Percentiles rank a stretch among this genome's conserved stretches.
Conservation (phyloP, 2,797 vertebrate genomes). For the Pantherophis vulpinus region DNA sequence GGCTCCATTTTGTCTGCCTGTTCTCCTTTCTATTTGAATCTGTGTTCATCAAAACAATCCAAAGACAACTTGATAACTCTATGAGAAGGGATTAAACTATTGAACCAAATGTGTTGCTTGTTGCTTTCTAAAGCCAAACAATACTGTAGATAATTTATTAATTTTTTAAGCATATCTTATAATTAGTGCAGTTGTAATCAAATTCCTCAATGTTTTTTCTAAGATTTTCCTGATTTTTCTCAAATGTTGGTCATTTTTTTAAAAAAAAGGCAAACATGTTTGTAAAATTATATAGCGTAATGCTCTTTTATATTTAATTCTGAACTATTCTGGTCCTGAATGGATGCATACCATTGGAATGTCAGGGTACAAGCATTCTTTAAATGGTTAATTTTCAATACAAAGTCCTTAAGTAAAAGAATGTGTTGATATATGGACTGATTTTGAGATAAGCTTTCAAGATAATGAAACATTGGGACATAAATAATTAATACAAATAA, state of each 20-base stretch:
- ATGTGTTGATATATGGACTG: background rate
- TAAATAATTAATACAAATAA: background rate
- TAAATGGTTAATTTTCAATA: slow-evolving; percentile 31
- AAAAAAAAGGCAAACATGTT: slow-evolving; percentile 54
- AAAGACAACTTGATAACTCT: slow-evolving; percentile 61
- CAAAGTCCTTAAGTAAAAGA: slow-evolving; percentile 33
- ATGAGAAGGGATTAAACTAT: slow-evolving; percentile 32
- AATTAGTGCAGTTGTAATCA: slow-evolving; percentile 51
- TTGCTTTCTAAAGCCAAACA: slow-evolving; percentile 47
- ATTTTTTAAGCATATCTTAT: slow-evolving; percentile 38
- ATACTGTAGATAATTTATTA: slow-evolving; percentile 56
- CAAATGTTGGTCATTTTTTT: slow-evolving; percentile 61
- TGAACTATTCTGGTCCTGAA: slow-evolving; percentile 65
- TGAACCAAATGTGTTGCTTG: slow-evolving; percentile 38
- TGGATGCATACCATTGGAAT: slow-evolving; percentile 37
- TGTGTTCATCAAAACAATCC: slow-evolving; percentile 53
- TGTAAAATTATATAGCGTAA: slow-evolving; percentile 72
- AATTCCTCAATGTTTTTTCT: slow-evolving; percentile 64
- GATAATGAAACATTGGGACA: background rate
- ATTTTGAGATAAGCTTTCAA: slow-evolving; percentile 36
- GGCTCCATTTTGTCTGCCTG: background rate
- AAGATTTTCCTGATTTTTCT: slow-evolving; percentile 64
- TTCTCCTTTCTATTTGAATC: slow-evolving; percentile 57
- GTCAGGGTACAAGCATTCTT: slow-evolving; percentile 9
- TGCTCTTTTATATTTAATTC: slow-evolving; percentile 77